Evolutionary conservation across 2,888 invertebrate species (phyloP).

Genomic region (Lydus trimaculatus): DNA sequence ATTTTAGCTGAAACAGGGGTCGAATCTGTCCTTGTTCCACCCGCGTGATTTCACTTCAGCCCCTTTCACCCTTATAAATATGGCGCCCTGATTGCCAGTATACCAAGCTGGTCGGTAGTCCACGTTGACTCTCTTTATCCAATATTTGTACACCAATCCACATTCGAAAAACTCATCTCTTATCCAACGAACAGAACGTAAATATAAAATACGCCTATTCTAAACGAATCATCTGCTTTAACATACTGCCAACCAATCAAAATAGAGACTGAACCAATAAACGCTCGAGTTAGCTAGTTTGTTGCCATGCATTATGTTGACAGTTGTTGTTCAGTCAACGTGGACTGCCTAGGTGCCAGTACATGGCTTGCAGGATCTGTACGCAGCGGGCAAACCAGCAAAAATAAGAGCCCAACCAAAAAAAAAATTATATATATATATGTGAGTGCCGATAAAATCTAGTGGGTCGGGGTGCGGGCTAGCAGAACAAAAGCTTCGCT

Average conservation of each 20-base stretch:
- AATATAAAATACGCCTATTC: slow-evolving; percentile 46
- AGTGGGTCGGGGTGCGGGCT: slow-evolving; percentile 59
- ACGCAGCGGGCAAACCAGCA: slow-evolving; percentile 61
- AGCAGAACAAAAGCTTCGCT: slow-evolving; percentile 58
- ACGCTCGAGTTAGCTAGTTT: slow-evolving; percentile 44
- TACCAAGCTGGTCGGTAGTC: slow-evolving; percentile 59
- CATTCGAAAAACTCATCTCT: slow-evolving; percentile 19
- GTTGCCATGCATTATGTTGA: slow-evolving; percentile 52
- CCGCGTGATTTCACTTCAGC: slow-evolving; percentile 62
- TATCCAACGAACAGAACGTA: slow-evolving; percentile 31
- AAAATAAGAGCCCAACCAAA: slow-evolving; percentile 61
- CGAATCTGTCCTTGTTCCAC: slow-evolving; percentile 62
- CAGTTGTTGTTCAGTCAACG: slow-evolving; percentile 56
- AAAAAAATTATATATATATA: slow-evolving; percentile 49
- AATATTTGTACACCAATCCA: slow-evolving; percentile 41
- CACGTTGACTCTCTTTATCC: slow-evolving; percentile 53
- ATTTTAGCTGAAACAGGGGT: slow-evolving; percentile 63
- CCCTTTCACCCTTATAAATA: slow-evolving; percentile 64
- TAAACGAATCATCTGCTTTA: slow-evolving; percentile 55
- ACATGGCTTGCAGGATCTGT: slow-evolving; percentile 60
- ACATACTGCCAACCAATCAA: slow-evolving; percentile 39
- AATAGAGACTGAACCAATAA: slow-evolving; percentile 47
- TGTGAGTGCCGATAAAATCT: slow-evolving; percentile 61
- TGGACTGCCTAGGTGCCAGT: slow-evolving; percentile 61
- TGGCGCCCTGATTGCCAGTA: slow-evolving; percentile 64